Percentiles rank a stretch among this genome's conserved stretches.
Conservation (phyloP, 2,113 vertebrate species). For the Toxotes jaculatrix region DNA sequence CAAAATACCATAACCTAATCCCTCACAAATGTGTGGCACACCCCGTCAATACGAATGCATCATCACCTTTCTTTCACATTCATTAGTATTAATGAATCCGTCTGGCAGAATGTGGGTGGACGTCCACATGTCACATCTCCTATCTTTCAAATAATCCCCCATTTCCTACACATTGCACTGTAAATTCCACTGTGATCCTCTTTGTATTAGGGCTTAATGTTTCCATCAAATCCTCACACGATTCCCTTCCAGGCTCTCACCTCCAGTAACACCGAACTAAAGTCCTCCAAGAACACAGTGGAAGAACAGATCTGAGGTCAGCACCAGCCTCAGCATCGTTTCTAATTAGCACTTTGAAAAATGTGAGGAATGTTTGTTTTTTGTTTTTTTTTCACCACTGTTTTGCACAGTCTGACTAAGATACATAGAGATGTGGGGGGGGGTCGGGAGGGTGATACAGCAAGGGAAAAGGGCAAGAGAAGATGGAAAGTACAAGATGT, state of each 20-base stretch:
- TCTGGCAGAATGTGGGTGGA: constrained; percentile 5
- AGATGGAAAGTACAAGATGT: constrained; percentile 40
- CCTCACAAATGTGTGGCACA: background rate
- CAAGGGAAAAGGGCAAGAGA: constrained; percentile 20
- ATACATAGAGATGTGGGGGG: background rate
- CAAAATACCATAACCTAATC: background rate
- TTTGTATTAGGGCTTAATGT: constrained; percentile 2
- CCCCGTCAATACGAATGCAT: background rate
- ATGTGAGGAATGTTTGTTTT: constrained; percentile 38
- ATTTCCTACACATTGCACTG: constrained; percentile 21
- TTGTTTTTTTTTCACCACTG: background rate
- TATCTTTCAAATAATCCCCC: constrained; percentile 35
- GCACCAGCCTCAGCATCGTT: background rate
- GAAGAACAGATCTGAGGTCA: constrained; percentile 26
- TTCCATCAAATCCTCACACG: constrained; percentile 27
- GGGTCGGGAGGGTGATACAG: constrained; percentile 4
- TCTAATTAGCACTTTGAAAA: constrained; percentile 63
- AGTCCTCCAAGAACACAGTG: constrained; percentile 10
- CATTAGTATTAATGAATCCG: constrained; percentile 2
- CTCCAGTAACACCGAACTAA: constrained; percentile 17
- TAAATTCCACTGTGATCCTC: constrained; percentile 32
- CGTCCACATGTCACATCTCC: background rate
- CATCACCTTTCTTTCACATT: constrained; percentile 14
- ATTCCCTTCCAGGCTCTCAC: constrained; percentile 15
- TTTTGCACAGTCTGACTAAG: constrained; percentile 24